Base-by-base conservation (phyloP, 2,797 vertebrate genomes). In the Vespertilio murinus region DNA sequence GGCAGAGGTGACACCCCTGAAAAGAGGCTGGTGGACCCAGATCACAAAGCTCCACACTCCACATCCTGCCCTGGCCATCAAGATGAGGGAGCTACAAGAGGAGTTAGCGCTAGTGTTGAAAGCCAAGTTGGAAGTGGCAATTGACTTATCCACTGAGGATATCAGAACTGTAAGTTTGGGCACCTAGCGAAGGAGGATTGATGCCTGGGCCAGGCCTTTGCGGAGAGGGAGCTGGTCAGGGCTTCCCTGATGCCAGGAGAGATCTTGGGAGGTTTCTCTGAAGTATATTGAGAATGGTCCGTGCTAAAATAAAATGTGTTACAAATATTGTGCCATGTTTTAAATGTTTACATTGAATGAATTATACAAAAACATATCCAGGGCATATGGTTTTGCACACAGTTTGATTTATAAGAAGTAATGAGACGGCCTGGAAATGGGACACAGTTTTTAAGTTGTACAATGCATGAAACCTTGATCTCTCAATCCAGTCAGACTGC, bases 21-120 rank as follows among this genome's bases (percentile, higher is more conserved):
- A 4, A 1, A 42, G 56, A 59, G 40, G 17, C 25, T 0, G 0
- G 0, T 3, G 35, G 16, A 9, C 7, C 2, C 0, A 10, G 35
- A 25, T 30, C 3, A 11, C 1, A 1, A 30, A 59, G 54, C 11
- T 71, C 3, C 1, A 1, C 1, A 6, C 22, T 56, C 4, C 0
- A 40, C 1, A 2, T 64, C 35, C 25, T 23, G 20, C 33, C 45
- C n/a, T 23, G 20, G 38, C 45, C n/a, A 0, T 33, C 1, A 0
- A 33, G 18, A 14, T 16, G 30, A 2, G 7, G 2, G 17, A 56
- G 3, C 2, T 16, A 0, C 73, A 80, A 17, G 20, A 30, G 6
- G 10, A 42, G 5, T 61, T 35, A 35, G 22, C 6, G 0, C 18
- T 75, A 52, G 22, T 64, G 18, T 40, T 25, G 5, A 16, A 75